Conservation (phyloP, 1,140 invertebrate species). For the Ostrea denselamellosa region DNA sequence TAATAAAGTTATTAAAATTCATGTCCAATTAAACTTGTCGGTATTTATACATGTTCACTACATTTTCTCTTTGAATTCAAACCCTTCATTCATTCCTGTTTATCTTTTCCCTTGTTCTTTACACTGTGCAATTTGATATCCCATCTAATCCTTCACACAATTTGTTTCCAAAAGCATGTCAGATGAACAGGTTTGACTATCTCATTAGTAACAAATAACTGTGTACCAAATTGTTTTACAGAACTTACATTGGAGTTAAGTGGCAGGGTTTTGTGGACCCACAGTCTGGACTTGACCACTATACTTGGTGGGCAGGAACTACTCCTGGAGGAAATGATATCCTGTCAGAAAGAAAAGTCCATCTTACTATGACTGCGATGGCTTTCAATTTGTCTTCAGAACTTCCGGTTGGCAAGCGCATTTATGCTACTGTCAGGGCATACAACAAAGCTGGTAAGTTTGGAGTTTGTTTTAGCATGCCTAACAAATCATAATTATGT, state of each 20-base stretch:
- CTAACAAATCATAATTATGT: no score
- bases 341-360: slow-evolving; percentile 41
- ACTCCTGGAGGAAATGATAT: slow-evolving; percentile 58
- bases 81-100: not conserved
- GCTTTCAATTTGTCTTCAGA: slow-evolving; percentile 35
- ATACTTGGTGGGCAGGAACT: slow-evolving; percentile 61
- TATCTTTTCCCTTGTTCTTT: no score
- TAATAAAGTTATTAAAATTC: not conserved
- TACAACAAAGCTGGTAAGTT: slow-evolving; percentile 61
- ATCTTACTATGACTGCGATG: slow-evolving; percentile 45
- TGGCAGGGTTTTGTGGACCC: slow-evolving; percentile 63
- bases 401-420: slow-evolving; percentile 53
- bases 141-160: no score
- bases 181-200: no score
- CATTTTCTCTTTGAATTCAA: no score
- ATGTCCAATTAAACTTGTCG: no score
- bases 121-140: no score
- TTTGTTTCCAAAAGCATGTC: no score
- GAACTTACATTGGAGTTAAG: slow-evolving; percentile 56
- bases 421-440: slow-evolving; percentile 63
- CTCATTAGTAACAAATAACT: no score
- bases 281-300: slow-evolving; percentile 57
- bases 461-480: no score
- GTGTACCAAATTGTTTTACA: slow-evolving; percentile 42
- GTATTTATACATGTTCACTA: no score